Evolutionary conservation across 2,888 invertebrate genomes (phyloP), one percentile per base, ranked within the genome.

Genomic region (Protonemura montana): DNA sequence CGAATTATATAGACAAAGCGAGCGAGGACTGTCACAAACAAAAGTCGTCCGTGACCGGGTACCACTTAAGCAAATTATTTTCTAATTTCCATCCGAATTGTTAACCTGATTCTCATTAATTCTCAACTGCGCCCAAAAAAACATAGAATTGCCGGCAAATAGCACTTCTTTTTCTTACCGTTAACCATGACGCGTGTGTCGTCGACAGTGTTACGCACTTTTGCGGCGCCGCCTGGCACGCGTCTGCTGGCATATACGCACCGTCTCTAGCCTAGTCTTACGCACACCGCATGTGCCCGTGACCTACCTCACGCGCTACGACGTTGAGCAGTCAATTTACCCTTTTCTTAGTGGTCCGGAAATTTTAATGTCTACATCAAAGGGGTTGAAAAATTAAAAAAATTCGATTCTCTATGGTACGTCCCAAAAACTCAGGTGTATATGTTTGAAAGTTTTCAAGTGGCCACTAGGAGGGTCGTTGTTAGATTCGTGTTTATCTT

Each of bases 251-350:
- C 59, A 21, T 41, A 13, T 10, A 59, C 59, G 59, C 59, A 59
- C 59, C 35, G n/a, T n/a, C n/a, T 59, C 13, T 59, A 21, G 16
- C 21, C 59, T 13, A 10, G 59, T 59, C 59, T 21, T 59, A 59
- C 59, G 59, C 59, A 59, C 59, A 59, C 59, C 59, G 59, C 21
- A 59, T 59, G 59, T 59, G 59, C 59, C 59, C n/a, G n/a, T 59
- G 59, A 59, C 59, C 59, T 59, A 7, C 59, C 59, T 21, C 59
- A 59, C 59, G 59, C 21, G 1, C 1, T 2, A 2, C 59, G 59
- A 16, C 59, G 59, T 59, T 59, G 59, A 59, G 59, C 59, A 3
- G 21, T 2, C 59, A 59, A 59, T 59, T 59, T 16, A 59, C 59
- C 59, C 59, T 59, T 35, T 59, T 59, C 59, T 59, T 13, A 21